Base-by-base conservation (phyloP, 2,888 invertebrate genomes). In the Dendrolimus houi region DNA sequence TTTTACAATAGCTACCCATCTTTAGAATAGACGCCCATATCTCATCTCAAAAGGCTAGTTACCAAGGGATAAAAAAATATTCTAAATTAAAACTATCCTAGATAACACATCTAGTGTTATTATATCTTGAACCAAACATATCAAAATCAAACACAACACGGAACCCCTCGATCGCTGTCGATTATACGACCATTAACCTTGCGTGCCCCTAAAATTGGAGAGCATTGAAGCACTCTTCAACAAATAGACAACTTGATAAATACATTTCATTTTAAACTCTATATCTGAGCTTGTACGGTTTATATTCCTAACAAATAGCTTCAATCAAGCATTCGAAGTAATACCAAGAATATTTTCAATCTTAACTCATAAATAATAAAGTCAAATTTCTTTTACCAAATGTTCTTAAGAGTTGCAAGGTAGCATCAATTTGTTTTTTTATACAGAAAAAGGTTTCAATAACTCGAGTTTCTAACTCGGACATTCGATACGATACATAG, bases 111-210 rank as follows among this genome's bases (percentile, higher is more conserved):
- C 47, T 47, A 47, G 47, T 10, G 9, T 10, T 47, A 47, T 10
- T 47, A 47, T 2, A 47, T 47, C 47, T 47, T 47, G 3, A 47
- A 47, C 9, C 12, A 47, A 47, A 47, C 47, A 47, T 47, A 47
- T 9, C 9, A 52, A 42, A 47, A 84, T 87, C 86, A 85, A 82
- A 83, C 76, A 68, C 86, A 76, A 74, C 77, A 68, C 61, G 68
- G 68, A 69, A 67, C 78, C 29, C 80, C 79, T 66, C 73, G 61
- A 65, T 74, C 74, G 71, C 74, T 72, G 80, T 77, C 85, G 83
- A 84, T 85, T 81, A 85, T 80, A 79, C 72, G 79, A 78, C 84
- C 85, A 85, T 87, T 86, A 83, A 81, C 79, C 79, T 79, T 75
- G 47, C 47, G 47, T 10, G 71, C 66, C 75, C 74, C 74, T 67